Evolutionary conservation across 2,113 vertebrate genomes (phyloP).

Genomic region (Scomber scombrus): DNA sequence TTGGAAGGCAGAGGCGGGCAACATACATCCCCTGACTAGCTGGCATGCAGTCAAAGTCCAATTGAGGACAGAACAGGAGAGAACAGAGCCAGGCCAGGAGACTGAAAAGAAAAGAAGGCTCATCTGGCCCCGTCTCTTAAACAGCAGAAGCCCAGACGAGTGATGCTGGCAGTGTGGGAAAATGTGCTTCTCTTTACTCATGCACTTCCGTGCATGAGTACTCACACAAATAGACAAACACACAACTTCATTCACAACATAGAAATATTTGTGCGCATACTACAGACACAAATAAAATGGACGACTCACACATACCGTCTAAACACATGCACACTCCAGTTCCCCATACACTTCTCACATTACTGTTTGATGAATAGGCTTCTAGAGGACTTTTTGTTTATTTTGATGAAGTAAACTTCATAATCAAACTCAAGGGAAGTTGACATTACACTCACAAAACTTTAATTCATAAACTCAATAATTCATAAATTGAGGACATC

Average conservation of each 20-base stretch:
- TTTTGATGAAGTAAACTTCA: slow-evolving; percentile 3
- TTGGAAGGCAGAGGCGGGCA: slow-evolving; percentile 79
- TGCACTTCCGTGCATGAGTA: slow-evolving; percentile 53
- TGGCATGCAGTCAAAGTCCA: slow-evolving; percentile 86
- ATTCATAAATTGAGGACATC: slow-evolving; percentile 14
- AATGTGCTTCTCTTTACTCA: slow-evolving; percentile 80
- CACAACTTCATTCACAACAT: slow-evolving; percentile 67
- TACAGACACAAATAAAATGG: slow-evolving; percentile 53
- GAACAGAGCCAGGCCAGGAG: slow-evolving; percentile 77
- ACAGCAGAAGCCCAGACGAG: slow-evolving; percentile 80
- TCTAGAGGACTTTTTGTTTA: too few species aligned
- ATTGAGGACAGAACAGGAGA: slow-evolving; percentile 84
- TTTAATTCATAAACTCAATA: neutral
- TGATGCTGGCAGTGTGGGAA: slow-evolving; percentile 88
- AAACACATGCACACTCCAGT: slow-evolving; percentile 15
- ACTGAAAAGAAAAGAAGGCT: slow-evolving; percentile 82
- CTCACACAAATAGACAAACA: slow-evolving; percentile 27
- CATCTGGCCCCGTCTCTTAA: slow-evolving; percentile 77
- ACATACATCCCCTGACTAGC: slow-evolving; percentile 81
- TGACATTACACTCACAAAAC: neutral
- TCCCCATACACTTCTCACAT: slow-evolving; percentile 42
- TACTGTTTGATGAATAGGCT: slow-evolving; percentile 56
- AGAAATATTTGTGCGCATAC: slow-evolving; percentile 49
- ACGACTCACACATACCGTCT: neutral
- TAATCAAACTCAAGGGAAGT: slow-evolving; percentile 21